These are phyloP conservation scores for Dynastes grantii DNA, from an alignment of 2,888 invertebrate genomes.

Conservation along the genomic window DNA sequence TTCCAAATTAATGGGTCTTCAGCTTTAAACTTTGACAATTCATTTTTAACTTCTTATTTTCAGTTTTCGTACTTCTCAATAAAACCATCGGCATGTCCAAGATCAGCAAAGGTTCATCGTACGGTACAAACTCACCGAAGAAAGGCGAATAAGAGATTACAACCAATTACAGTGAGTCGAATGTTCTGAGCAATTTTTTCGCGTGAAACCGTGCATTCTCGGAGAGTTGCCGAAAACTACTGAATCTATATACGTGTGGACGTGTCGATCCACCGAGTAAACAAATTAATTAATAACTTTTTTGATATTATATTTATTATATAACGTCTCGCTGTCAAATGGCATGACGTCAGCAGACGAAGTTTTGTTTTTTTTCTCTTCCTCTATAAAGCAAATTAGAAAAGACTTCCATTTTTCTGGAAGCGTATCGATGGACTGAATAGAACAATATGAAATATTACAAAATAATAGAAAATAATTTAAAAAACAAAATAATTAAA, in stretches of 20 bases:
- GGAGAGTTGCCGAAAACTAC: not conserved
- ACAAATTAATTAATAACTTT: not conserved
- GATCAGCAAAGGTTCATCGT: slow-evolving; percentile 88
- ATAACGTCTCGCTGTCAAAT: slow-evolving; percentile 8
- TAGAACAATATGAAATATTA: no score
- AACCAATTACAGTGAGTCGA: not conserved
- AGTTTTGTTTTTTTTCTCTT: no score
- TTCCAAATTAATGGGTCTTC: no score
- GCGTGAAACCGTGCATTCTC: not conserved
- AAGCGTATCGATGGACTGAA: no score
- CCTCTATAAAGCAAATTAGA: no score
- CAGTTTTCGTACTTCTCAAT: slow-evolving; percentile 85
- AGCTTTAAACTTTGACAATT: slow-evolving; percentile 30
- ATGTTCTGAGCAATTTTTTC: not conserved
- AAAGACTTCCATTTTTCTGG: no score
- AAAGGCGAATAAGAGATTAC: slow-evolving; percentile 43
- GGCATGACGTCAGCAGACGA: not conserved
- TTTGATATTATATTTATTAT: slow-evolving; percentile 12
- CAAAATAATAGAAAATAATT: no score
- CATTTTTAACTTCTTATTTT: slow-evolving; percentile 62
- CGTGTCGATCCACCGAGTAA: no score
- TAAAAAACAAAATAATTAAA: no score
- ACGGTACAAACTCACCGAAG: slow-evolving; percentile 74
- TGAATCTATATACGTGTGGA: no score
- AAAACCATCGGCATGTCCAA: slow-evolving; percentile 88